Conservation (phyloP, 1,140 invertebrate genomes). For the Drosophila kurseongensis region DNA sequence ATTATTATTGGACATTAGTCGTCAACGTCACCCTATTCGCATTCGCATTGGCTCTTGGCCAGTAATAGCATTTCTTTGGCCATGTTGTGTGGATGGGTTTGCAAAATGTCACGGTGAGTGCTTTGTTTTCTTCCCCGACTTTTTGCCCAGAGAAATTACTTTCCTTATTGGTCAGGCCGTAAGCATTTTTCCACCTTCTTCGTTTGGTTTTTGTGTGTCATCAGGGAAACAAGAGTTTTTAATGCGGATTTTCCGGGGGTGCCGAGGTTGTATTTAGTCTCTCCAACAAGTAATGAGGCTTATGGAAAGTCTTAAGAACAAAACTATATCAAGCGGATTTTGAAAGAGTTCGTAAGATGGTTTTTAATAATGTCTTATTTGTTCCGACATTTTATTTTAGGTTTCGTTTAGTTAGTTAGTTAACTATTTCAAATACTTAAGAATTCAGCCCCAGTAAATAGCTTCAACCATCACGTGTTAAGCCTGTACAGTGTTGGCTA, state of each 20-base stretch:
- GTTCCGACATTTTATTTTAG: too few species aligned
- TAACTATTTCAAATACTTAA: too few species aligned
- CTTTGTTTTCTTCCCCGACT: slow-evolving; percentile 30
- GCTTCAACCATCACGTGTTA: too few species aligned
- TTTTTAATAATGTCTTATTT: neutral
- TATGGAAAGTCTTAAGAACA: slow-evolving; percentile 22
- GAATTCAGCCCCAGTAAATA: too few species aligned
- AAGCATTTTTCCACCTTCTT: slow-evolving; percentile 19
- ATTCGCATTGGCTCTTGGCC: slow-evolving; percentile 47
- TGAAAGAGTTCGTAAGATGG: slow-evolving; percentile 11
- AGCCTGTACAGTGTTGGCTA: too few species aligned
- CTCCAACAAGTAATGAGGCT: slow-evolving; percentile 66
- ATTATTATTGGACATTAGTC: slow-evolving; percentile 72
- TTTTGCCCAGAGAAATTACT: slow-evolving; percentile 64
- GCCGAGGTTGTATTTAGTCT: slow-evolving; percentile 36
- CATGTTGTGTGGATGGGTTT: slow-evolving; percentile 47
- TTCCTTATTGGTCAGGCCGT: slow-evolving; percentile 62
- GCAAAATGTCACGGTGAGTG: slow-evolving; percentile 73
- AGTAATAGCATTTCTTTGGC: slow-evolving; percentile 76
- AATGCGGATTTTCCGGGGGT: slow-evolving; percentile 72
- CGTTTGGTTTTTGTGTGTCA: slow-evolving; percentile 59
- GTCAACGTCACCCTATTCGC: slow-evolving; percentile 52
- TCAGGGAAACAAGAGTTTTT: slow-evolving; percentile 74
- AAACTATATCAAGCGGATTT: slow-evolving; percentile 53
- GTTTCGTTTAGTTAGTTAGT: too few species aligned